These are phyloP conservation scores for Athene cunicularia DNA, from an alignment of 2,113 vertebrate genomes.

Conservation along the genomic window DNA sequence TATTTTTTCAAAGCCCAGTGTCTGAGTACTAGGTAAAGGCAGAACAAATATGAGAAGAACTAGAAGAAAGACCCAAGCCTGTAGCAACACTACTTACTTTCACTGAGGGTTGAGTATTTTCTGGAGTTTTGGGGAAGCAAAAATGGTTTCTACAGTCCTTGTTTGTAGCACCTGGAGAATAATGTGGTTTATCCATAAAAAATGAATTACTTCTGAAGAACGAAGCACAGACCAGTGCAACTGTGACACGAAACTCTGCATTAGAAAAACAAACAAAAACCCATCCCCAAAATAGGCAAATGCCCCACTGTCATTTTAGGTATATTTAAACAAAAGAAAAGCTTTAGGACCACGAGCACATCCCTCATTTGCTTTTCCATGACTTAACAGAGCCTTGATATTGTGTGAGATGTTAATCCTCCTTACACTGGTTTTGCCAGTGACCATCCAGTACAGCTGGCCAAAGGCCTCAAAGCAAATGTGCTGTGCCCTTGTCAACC, in stretches of 20 bases:
- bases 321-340: background rate
- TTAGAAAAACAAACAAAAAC: background rate
- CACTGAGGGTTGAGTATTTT: background rate
- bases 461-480: background rate
- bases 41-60: background rate
- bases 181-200: background rate
- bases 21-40: background rate
- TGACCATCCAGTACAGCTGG: accelerated
- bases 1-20: background rate
- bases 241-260: background rate
- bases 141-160: background rate
- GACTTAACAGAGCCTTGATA: background rate
- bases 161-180: background rate
- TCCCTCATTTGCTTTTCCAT: background rate
- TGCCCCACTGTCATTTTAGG: background rate
- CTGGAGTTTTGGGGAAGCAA: background rate
- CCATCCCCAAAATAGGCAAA: background rate
- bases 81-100: accelerated
- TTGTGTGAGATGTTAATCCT: background rate
- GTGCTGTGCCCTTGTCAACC: background rate
- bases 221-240: background rate
- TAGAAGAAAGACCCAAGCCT: background rate
- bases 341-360: background rate
- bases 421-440: background rate
- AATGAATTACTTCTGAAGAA: background rate